Conservation (phyloP, 2,888 invertebrate genomes). For the Blastobasis lacticolella region DNA sequence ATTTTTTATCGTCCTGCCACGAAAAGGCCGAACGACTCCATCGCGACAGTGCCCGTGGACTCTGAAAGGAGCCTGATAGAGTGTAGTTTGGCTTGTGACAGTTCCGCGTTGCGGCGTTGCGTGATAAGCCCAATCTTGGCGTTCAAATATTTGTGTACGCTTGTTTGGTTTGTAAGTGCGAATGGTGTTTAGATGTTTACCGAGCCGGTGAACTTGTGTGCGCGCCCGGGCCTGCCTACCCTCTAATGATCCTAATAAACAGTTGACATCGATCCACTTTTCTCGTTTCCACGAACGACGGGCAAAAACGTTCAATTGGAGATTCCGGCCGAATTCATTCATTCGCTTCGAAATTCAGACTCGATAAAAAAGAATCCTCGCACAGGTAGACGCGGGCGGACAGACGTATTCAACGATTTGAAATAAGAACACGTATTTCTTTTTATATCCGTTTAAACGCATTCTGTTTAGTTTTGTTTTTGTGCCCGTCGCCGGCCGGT, state of each 20-base stretch:
- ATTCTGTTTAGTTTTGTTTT: conserved; percentile 73
- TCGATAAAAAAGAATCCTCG: conserved; percentile 45
- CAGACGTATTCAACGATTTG: conserved; percentile 70
- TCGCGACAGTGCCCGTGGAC: conserved; percentile 25
- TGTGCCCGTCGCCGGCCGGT: conserved; percentile 49
- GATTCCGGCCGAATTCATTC: neutral
- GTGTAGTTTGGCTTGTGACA: conserved; percentile 38
- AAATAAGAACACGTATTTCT: conserved; percentile 71
- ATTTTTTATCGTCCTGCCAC: conserved; percentile 31
- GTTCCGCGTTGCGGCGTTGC: conserved; percentile 34
- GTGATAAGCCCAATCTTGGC: conserved; percentile 51
- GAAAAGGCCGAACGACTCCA: conserved; percentile 32
- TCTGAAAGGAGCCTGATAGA: conserved; percentile 31
- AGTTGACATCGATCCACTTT: conserved; percentile 52
- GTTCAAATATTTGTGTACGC: conserved; percentile 68
- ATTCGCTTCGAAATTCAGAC: conserved; percentile 27
- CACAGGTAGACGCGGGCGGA: conserved; percentile 70
- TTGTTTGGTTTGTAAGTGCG: conserved; percentile 71
- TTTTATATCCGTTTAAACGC: conserved; percentile 72
- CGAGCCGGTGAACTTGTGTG: conserved; percentile 62
- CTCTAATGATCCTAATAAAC: conserved; percentile 59
- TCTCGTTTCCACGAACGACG: conserved; percentile 20
- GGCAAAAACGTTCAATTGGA: neutral
- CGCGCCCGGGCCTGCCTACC: conserved; percentile 33
- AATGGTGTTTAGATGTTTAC: conserved; percentile 71